Base-by-base conservation (phyloP, 30 jellyfish, hydroid and myxozoan genomes). In the Pseudorhiza aurosa region DNA sequence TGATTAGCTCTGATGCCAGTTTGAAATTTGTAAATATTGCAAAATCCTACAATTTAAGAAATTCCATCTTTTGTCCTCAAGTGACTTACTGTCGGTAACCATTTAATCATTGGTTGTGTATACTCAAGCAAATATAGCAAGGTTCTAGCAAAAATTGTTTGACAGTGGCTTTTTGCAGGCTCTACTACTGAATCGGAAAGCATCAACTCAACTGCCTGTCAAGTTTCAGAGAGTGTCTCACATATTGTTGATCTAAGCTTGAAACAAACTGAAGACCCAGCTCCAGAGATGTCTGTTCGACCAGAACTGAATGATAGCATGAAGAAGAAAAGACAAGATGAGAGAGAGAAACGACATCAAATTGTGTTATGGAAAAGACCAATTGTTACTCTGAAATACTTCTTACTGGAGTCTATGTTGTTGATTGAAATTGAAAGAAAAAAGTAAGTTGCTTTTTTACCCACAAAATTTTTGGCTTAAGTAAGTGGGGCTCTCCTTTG, bases 301-400 rank as follows among this genome's bases (percentile, higher is more conserved):
- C 91, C 91, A 8, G 91, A 77, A 55, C 47, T 80, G 11, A 49
- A 64, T 37, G 91, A 80, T 31, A 25, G 57, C 14, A 9, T 77
- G 32, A 83, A 77, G 47, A 94, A 83, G 74, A 35, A 44, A 37
- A 55, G 95, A 19, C 94, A 74, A 18, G 84, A 42, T 22, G 97
- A 90, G 47, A 44, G 97, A 51, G 96, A 83, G 10, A 58, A 68
- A 40, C 79, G 97, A 19, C 90, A 83, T 26, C 69, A 90, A 56
- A 90, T 90, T 51, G 97, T 90, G 6, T 46, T 90, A 50, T 90
- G 97, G 97, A 75, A 96, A 59, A 85, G 77, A 35, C 97, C 97
- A 21, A 25, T 82, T 6, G 79, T 90, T 28, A 90, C 97, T 8
- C 51, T 90, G 56, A 88, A 90, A 18, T 90, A 90, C 65, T 90